Base-by-base conservation (phyloP, 2,888 invertebrate species). In the Agriopis marginaria region DNA sequence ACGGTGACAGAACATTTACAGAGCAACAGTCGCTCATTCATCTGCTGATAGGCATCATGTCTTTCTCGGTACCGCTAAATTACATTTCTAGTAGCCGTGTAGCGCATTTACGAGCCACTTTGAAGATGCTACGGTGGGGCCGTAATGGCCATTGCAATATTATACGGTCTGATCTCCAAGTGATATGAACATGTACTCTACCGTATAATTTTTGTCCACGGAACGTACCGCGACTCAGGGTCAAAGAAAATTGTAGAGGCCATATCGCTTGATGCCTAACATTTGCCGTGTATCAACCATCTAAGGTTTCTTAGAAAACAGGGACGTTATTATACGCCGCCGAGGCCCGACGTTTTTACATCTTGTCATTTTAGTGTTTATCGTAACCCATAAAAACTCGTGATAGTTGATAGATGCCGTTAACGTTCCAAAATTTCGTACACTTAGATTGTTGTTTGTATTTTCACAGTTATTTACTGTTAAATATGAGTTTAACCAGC, bases 41-140 rank as follows among this genome's bases (percentile, higher is more conserved):
- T 88, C 86, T 89, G 84, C 77, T 86, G 93, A 93, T 92, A 88
- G 88, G 83, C 85, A 92, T 93, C 91, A 83, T 85, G 87, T 89
- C 85, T 90, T 92, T 92, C 92, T 87, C 86, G 83, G 92, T 93
- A 91, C 93, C 91, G 93, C 93, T 92, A 93, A 92, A 93, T 92
- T 89, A 90, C 92, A 88, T 88, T 91, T 92, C 91, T 93, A 93
- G 93, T 92, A 92, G 93, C 92, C 85, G 88, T 87, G 89, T 87
- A 89, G 87, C 89, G 86, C 90, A 89, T 93, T 93, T 93, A 93
- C 89, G 92, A 92, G 89, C 89, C 85, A 90, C 90, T 92, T 92
- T 88, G 88, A 89, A 90, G 92, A 93, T 91, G 91, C 88, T 86
- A 88, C 89, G 84, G 86, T 90, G 88, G 89, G 87, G 86, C 88